A percentile compares a stretch with the other conserved stretches of the same genome.
Evolutionary conservation across 2,797 vertebrate genomes (phyloP).

Genomic region (Malurus leucopterus): DNA sequence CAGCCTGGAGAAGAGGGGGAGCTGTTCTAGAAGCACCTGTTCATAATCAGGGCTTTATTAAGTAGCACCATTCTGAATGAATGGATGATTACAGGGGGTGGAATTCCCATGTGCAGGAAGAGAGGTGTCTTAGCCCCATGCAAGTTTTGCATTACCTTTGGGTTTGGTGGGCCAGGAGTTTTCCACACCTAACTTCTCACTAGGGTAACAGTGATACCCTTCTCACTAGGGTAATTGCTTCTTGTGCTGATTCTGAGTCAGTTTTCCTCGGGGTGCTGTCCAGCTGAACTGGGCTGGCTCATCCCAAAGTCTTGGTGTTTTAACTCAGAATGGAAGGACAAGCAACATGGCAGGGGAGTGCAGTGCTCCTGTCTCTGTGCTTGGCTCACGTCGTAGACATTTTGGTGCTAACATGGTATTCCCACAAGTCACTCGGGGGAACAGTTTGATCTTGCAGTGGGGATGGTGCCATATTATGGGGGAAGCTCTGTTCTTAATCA

Average conservation of each 20-base stretch:
- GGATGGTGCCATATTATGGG: background rate
- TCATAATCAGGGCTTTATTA: background rate
- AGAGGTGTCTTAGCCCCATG: background rate
- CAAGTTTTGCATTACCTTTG: background rate
- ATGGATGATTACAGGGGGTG: background rate
- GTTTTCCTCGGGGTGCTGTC: background rate
- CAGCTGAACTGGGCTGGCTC: background rate
- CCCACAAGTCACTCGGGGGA: background rate
- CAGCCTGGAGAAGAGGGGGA: background rate
- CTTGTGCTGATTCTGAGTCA: background rate
- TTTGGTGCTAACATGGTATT: background rate
- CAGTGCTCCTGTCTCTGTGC: background rate
- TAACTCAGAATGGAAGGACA: background rate
- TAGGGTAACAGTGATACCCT: background rate
- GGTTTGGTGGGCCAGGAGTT: background rate
- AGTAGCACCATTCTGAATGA: background rate
- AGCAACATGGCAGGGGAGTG: background rate
- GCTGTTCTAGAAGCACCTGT: background rate
- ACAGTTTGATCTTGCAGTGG: background rate
- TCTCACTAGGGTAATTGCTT: background rate
- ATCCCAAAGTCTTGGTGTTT: background rate
- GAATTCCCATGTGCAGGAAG: background rate
- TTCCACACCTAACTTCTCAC: background rate
- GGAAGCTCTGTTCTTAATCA: slow-evolving; percentile 45
- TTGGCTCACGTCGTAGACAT: background rate